Conservation (phyloP, 2,888 invertebrate species). For the Ectemnius continuus region DNA sequence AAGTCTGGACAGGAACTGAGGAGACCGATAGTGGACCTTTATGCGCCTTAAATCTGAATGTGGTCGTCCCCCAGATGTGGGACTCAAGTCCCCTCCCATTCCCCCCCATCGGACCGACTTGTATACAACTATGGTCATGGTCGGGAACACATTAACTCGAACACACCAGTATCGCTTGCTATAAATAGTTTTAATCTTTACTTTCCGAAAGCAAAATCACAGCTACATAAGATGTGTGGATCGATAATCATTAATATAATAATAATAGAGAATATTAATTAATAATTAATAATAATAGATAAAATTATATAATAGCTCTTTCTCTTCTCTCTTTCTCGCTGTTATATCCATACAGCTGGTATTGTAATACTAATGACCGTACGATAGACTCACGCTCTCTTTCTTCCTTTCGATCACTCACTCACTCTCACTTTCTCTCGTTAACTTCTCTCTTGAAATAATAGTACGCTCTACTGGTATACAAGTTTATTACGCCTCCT, state of each 20-base stretch:
- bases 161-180: constrained; percentile 62
- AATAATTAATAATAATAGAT: constrained; percentile 72
- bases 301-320: constrained; percentile 76
- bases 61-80: no score
- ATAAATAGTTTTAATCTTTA: constrained; percentile 78
- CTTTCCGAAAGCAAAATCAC: constrained; percentile 78
- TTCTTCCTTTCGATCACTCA: constrained; percentile 14
- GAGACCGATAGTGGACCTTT: no score
- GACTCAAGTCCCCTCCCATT: no score
- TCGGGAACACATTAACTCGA: background rate
- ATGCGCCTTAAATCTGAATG: no score
- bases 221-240: constrained; percentile 78
- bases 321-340: constrained; percentile 69
- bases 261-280: constrained; percentile 73
- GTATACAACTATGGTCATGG: background rate
- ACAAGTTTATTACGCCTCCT: background rate
- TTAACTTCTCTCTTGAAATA: background rate
- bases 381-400: constrained; percentile 61
- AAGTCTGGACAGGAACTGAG: no score
- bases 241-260: constrained; percentile 73
- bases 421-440: constrained; percentile 23
- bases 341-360: constrained; percentile 71
- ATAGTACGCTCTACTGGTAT: constrained; percentile 4
- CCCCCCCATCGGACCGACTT: no score
- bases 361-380: constrained; percentile 67